phyloP scores from a whole-genome alignment of 30 jellyfish, hydroid and myxozoan genomes.

The Haliclystus octoradiatus region DNA sequence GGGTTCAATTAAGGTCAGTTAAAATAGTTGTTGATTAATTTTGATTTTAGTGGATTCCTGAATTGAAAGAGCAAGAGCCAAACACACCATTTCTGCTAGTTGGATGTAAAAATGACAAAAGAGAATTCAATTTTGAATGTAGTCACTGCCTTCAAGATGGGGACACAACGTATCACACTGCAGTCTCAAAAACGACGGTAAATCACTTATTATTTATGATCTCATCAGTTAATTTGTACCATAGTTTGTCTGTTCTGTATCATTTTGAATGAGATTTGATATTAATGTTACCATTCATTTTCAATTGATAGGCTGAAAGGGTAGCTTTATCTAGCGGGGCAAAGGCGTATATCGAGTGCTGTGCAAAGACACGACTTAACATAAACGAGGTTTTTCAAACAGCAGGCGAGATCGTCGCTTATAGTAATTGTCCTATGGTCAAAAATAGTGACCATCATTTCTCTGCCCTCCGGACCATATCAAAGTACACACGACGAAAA shows the following conservation, averaged over 20 bases:
- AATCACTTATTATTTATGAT: too few relatives aligned
- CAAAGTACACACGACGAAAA: constrained; percentile 43
- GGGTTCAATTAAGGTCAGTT: too few relatives aligned
- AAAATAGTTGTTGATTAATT: too few relatives aligned
- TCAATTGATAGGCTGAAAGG: constrained; percentile 42
- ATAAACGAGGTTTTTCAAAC: constrained; percentile 40
- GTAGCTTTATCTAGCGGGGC: constrained; percentile 59
- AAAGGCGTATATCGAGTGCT: constrained; percentile 72
- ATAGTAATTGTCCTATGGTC: constrained; percentile 27
- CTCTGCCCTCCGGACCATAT: constrained; percentile 23
- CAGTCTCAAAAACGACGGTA: too few relatives aligned
- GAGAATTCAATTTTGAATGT: too few relatives aligned
- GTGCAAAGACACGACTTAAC: constrained; percentile 67
- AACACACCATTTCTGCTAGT: constrained; percentile 64
- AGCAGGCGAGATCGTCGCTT: constrained; percentile 47
- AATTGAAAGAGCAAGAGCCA: constrained; percentile 44
- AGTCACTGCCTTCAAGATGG: too few relatives aligned
- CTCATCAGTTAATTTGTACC: background rate
- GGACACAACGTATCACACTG: too few relatives aligned
- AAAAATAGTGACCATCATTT: constrained; percentile 18
- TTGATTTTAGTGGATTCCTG: constrained; percentile 73
- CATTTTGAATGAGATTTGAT: too few relatives aligned
- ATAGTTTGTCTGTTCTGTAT: background rate
- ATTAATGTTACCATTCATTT: background rate
- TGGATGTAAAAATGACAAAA: constrained; percentile 74